Percentiles rank a stretch among this genome's conserved stretches.
phyloP scores from a whole-genome alignment of 2,797 vertebrate genomes.

The Crenuchus spilurus region DNA sequence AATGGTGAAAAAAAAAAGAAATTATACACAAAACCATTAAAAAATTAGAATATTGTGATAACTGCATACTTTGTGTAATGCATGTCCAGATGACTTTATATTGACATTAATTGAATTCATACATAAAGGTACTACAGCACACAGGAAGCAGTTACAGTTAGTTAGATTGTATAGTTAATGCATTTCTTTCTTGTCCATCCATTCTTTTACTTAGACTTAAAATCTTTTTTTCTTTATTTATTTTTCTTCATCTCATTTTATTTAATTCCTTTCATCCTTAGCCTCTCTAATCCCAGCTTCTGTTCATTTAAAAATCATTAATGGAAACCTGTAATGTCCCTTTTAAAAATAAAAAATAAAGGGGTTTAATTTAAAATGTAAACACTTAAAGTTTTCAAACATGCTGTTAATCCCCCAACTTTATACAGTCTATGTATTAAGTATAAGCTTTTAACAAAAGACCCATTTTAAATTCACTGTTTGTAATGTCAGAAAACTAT shows the following conservation, averaged over 20 bases:
- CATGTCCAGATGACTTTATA: neutral
- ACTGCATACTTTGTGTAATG: neutral
- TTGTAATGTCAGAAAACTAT: no score
- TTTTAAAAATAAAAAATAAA: no score
- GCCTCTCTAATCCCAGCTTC: conserved; percentile 3
- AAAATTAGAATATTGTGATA: conserved; percentile 7
- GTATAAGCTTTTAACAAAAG: no score
- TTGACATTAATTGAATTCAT: neutral
- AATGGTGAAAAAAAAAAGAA: conserved; percentile 56
- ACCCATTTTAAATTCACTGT: no score
- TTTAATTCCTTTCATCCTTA: neutral
- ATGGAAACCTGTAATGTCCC: no score
- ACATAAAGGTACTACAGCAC: neutral
- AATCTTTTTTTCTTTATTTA: neutral
- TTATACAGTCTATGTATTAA: no score
- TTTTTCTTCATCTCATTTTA: neutral
- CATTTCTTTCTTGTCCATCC: neutral
- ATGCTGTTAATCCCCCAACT: no score
- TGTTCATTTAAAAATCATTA: no score
- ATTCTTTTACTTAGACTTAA: no score
- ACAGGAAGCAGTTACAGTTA: neutral
- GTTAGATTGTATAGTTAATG: neutral
- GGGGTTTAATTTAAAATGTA: no score
- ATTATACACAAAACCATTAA: conserved; percentile 34
- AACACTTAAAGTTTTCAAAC: no score